Evolutionary conservation across 1,140 invertebrate species (phyloP).

Genomic region (Monochamus saltuarius): DNA sequence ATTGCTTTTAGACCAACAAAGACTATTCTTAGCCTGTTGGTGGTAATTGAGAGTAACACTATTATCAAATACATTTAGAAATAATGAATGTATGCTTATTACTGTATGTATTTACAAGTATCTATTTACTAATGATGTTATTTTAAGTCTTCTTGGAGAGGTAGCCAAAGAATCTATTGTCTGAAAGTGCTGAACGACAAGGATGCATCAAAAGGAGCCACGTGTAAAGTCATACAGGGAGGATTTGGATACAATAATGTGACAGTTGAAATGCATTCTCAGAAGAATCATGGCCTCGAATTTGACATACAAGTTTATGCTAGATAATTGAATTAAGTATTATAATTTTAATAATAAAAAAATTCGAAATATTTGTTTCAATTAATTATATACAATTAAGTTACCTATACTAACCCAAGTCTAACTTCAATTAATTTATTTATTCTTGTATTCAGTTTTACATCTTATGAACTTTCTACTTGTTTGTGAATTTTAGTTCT

Average conservation of each 20-base stretch:
- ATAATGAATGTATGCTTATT: too few species aligned
- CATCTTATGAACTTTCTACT: too few species aligned
- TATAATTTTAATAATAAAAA: background rate
- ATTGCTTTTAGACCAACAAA: too few species aligned
- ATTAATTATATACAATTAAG: too few species aligned
- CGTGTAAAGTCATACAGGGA: constrained; percentile 1
- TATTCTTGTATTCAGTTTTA: too few species aligned
- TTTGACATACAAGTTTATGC: constrained; percentile 13
- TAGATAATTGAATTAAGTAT: background rate
- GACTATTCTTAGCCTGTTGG: too few species aligned
- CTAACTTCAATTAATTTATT: too few species aligned
- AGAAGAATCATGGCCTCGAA: constrained; percentile 15
- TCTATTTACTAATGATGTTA: background rate
- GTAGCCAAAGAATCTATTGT: constrained; percentile 11
- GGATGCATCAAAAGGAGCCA: constrained; percentile 1
- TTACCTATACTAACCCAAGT: too few species aligned
- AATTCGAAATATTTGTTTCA: background rate
- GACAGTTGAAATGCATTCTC: constrained; percentile 2
- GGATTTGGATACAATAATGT: constrained; percentile 1
- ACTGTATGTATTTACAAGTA: too few species aligned
- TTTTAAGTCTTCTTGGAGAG: constrained; percentile 7
- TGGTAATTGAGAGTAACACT: too few species aligned
- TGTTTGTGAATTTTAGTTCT: too few species aligned
- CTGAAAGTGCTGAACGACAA: constrained; percentile 12
- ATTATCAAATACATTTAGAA: too few species aligned